Conservation (phyloP, 1,140 invertebrate genomes). For the Rhagoletis pomonella region DNA sequence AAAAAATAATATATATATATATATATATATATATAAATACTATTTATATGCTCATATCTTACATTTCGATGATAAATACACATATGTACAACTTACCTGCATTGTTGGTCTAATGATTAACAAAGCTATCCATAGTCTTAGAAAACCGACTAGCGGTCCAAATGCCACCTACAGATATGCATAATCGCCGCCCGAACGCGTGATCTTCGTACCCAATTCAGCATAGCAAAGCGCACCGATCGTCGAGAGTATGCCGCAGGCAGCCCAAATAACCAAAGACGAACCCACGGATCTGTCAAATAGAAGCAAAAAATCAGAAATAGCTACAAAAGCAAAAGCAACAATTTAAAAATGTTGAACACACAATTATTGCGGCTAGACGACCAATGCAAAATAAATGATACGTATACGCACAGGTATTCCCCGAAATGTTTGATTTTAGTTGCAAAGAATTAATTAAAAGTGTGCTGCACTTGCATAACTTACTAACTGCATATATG, state of each 20-base stretch:
- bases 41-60: too few relatives aligned
- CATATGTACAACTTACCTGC: constrained; percentile 64
- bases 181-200: constrained; percentile 90
- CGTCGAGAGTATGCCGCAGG: constrained; percentile 84
- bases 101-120: constrained; percentile 89
- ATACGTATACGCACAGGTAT: constrained; percentile 18
- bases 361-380: background rate
- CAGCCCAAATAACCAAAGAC: constrained; percentile 83
- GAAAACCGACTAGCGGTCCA: constrained; percentile 90
- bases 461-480: background rate
- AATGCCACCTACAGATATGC: constrained; percentile 91
- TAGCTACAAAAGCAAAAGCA: background rate
- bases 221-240: constrained; percentile 76
- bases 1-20: too few relatives aligned
- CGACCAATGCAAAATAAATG: background rate
- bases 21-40: too few relatives aligned
- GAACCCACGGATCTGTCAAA: constrained; percentile 79
- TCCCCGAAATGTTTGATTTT: background rate
- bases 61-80: too few relatives aligned
- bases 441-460: background rate
- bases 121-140: constrained; percentile 90
- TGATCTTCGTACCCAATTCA: constrained; percentile 84
- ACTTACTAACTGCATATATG: too few relatives aligned
- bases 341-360: background rate
- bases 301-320: constrained; percentile 14